phyloP scores from a whole-genome alignment of 2,888 invertebrate genomes.

The Magallana nippona region DNA sequence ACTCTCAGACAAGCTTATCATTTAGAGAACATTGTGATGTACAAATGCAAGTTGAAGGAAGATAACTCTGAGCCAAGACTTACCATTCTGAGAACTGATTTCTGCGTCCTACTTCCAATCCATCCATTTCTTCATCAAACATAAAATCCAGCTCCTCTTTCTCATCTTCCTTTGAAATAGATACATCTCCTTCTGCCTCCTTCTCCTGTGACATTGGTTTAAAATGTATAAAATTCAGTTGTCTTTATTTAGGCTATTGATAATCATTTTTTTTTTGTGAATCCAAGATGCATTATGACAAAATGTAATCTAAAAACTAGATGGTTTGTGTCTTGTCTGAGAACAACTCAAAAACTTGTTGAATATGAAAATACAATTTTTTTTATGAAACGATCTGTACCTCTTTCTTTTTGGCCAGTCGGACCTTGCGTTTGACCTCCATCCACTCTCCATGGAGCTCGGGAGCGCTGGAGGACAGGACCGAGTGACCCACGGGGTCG shows the following conservation, averaged over 20 bases:
- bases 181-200: neutral
- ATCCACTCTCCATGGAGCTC: conserved; percentile 83
- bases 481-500: neutral
- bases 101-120: conserved; percentile 70
- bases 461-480: conserved; percentile 76
- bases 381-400: neutral
- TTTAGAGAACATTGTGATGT: neutral
- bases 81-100: conserved; percentile 79
- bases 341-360: neutral
- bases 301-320: neutral
- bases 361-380: neutral
- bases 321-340: neutral
- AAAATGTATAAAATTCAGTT: neutral
- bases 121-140: conserved; percentile 96
- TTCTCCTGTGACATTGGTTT: neutral
- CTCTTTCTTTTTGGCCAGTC: conserved; percentile 69
- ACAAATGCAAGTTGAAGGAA: neutral
- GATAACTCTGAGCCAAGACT: conserved; percentile 45
- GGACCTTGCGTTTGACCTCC: conserved; percentile 81
- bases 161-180: conserved; percentile 67
- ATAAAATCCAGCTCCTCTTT: conserved; percentile 96
- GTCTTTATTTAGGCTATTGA: too few relatives aligned
- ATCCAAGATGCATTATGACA: too few relatives aligned
- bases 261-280: too few relatives aligned
- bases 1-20: neutral